Evolutionary conservation across 2,113 vertebrate genomes (phyloP).

Genomic region (Tachuris rubrigastra): DNA sequence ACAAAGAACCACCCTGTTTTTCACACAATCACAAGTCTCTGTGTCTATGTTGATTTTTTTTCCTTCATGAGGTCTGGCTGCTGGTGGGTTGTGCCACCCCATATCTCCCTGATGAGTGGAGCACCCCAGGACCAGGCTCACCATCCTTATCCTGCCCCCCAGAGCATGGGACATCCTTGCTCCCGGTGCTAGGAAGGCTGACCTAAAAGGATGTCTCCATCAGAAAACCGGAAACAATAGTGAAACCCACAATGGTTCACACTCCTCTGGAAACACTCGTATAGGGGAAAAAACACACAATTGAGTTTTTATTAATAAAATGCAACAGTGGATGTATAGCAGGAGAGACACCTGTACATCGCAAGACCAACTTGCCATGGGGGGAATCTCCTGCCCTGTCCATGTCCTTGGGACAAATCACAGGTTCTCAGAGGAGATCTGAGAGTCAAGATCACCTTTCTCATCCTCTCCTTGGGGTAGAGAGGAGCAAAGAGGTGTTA

Average conservation of each 20-base stretch:
- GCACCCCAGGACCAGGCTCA: neutral
- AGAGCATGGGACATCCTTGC: fast-evolving
- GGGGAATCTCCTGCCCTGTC: neutral
- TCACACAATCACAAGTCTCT: neutral
- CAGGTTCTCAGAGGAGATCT: neutral
- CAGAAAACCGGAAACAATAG: fast-evolving
- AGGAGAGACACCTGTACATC: neutral
- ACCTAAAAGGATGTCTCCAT: neutral
- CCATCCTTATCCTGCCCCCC: neutral
- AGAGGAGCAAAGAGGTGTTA: neutral
- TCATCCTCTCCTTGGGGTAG: neutral
- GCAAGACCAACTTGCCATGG: neutral
- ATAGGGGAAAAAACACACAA: fast-evolving
- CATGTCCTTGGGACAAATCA: neutral
- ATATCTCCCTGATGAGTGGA: fast-evolving
- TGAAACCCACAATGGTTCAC: neutral
- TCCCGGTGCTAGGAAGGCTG: neutral
- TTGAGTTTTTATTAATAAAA: neutral
- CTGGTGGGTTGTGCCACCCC: neutral
- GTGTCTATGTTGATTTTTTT: neutral
- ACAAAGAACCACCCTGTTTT: neutral
- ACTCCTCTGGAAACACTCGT: neutral
- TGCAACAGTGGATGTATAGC: neutral
- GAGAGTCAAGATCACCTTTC: neutral
- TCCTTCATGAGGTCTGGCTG: neutral